Percentiles rank a stretch among this genome's conserved stretches.
These are phyloP conservation scores for Bos indicus DNA, from an alignment of 2,113 vertebrate species.

Conservation along the genomic window DNA sequence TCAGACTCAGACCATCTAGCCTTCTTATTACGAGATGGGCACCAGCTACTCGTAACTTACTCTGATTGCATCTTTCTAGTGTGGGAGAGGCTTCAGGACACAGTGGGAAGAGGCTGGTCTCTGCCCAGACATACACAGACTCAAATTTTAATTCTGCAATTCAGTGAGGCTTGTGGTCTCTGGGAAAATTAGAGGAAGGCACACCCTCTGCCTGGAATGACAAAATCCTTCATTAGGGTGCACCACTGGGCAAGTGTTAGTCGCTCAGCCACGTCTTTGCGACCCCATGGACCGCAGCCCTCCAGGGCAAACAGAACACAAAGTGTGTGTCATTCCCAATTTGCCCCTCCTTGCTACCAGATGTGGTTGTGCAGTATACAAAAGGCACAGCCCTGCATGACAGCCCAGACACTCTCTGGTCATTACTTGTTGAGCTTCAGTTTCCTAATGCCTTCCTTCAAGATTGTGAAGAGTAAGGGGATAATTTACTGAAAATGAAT, in stretches of 20 bases:
- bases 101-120: neutral
- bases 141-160: neutral
- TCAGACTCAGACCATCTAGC: neutral
- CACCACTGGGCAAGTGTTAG: neutral
- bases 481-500: neutral
- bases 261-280: neutral
- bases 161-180: neutral
- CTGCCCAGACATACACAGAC: neutral
- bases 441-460: neutral
- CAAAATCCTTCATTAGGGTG: neutral
- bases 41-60: neutral
- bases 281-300: neutral
- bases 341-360: too few relatives aligned
- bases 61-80: neutral
- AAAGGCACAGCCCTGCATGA: accelerated
- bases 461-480: neutral
- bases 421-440: neutral
- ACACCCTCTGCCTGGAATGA: neutral
- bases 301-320: neutral
- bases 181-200: neutral
- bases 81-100: neutral
- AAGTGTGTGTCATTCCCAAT: neutral
- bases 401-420: neutral
- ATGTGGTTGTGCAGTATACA: neutral
- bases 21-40: neutral